phyloP scores from a whole-genome alignment of 2,797 vertebrate genomes.

The Sebastes vulpes region DNA sequence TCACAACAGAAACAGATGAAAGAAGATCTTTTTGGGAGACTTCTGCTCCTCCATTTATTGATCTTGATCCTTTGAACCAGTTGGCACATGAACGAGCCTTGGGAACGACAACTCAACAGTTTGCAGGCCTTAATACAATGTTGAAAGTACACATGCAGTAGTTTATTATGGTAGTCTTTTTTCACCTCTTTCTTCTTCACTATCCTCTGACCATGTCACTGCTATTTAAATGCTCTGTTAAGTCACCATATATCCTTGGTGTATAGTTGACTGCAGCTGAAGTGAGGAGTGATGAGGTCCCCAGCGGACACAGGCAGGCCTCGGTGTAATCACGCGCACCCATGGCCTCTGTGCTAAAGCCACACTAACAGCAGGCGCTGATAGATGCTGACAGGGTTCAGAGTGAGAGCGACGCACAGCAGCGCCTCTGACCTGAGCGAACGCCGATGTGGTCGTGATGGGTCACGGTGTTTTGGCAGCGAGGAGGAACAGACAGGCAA shows the following conservation, averaged over 20 bases:
- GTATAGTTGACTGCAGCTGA: conserved; percentile 41
- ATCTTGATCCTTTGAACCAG: conserved; percentile 22
- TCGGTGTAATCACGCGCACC: conserved; percentile 49
- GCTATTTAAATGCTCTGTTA: conserved; percentile 17
- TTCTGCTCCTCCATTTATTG: conserved; percentile 1
- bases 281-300: conserved; percentile 50
- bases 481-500: neutral
- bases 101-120: neutral
- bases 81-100: conserved; percentile 8
- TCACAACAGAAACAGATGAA: conserved; percentile 27
- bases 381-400: conserved; percentile 71
- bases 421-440: conserved; percentile 54
- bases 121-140: neutral
- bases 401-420: conserved; percentile 43
- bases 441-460: conserved; percentile 9
- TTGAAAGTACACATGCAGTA: neutral
- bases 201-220: neutral
- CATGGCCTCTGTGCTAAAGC: conserved; percentile 34
- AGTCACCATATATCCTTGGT: conserved; percentile 30
- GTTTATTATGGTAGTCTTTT: neutral
- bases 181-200: neutral
- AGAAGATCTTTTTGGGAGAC: conserved; percentile 12
- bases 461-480: conserved; percentile 47
- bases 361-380: conserved; percentile 41
- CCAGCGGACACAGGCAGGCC: conserved; percentile 3